phyloP scores from a whole-genome alignment of 2,888 invertebrate species.

The Aspidiotus rigidus region DNA sequence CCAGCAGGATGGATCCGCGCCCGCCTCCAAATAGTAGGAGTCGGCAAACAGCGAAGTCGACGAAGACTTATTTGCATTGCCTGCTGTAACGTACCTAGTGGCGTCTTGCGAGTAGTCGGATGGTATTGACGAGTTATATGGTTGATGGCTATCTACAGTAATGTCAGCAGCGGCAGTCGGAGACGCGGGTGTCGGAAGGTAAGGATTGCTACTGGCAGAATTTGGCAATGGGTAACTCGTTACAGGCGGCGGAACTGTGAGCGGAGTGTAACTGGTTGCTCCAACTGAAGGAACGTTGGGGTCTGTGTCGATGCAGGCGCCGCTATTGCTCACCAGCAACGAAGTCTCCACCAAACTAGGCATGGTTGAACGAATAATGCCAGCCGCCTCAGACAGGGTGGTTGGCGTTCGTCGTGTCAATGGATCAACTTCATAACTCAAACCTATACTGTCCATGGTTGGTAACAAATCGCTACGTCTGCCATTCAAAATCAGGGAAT shows the following conservation, averaged over 20 bases:
- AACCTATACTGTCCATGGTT: conserved; percentile 24
- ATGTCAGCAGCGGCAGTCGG: conserved; percentile 27
- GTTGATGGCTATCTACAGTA: conserved; percentile 25
- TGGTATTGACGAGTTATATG: conserved; percentile 25
- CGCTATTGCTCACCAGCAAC: conserved; percentile 32
- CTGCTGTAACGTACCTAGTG: background rate
- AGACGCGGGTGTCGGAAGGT: conserved; percentile 18
- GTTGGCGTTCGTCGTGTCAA: conserved; percentile 24
- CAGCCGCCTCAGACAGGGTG: conserved; percentile 23
- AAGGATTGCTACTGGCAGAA: background rate
- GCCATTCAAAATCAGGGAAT: background rate
- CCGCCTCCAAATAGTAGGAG: conserved; percentile 21
- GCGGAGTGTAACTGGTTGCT: conserved; percentile 16
- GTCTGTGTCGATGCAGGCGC: conserved; percentile 17
- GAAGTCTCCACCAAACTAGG: conserved; percentile 32
- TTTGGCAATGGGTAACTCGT: conserved; percentile 13
- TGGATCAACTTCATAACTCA: conserved; percentile 21
- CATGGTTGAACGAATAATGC: conserved; percentile 32
- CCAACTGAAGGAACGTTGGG: conserved; percentile 12
- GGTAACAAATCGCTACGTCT: conserved; percentile 2
- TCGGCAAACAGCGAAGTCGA: conserved; percentile 17
- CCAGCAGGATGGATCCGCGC: conserved; percentile 23
- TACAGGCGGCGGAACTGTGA: conserved; percentile 12
- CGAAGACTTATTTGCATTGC: background rate
- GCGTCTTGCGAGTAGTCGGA: conserved; percentile 25